Conservation (phyloP, 1,140 invertebrate species). For the Chlorops oryzae region DNA sequence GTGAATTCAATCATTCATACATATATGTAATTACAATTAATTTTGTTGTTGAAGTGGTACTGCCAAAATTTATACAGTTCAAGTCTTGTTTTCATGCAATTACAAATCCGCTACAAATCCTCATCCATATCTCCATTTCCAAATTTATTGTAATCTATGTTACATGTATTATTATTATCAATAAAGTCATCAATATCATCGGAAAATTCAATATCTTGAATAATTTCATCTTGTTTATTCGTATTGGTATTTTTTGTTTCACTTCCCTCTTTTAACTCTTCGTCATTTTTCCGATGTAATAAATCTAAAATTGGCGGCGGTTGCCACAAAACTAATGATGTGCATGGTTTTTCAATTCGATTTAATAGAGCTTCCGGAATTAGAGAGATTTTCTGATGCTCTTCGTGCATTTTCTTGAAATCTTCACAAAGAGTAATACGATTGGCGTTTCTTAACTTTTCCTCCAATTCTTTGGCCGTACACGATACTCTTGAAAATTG, state of each 20-base stretch:
- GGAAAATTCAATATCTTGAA: not conserved
- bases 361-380: conserved; percentile 36
- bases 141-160: conserved; percentile 43
- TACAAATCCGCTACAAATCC: conserved; percentile 43
- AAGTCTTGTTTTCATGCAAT: too few species aligned
- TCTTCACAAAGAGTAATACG: conserved; percentile 64
- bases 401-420: conserved; percentile 57
- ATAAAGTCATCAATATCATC: conserved; percentile 34
- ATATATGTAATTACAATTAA: too few species aligned
- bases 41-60: too few species aligned
- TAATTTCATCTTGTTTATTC: conserved; percentile 4
- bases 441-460: conserved; percentile 52
- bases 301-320: conserved; percentile 51
- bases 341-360: conserved; percentile 61
- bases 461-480: conserved; percentile 47
- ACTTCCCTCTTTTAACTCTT: not conserved
- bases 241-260: not conserved
- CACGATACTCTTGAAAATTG: conserved; percentile 26
- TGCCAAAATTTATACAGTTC: too few species aligned
- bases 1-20: too few species aligned
- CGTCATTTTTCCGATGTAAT: not conserved
- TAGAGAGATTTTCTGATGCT: conserved; percentile 43
- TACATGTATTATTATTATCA: conserved; percentile 44
- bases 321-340: conserved; percentile 70
- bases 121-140: conserved; percentile 40